Base-by-base conservation (phyloP, 2,888 invertebrate genomes). In the Tillus elongatus region DNA sequence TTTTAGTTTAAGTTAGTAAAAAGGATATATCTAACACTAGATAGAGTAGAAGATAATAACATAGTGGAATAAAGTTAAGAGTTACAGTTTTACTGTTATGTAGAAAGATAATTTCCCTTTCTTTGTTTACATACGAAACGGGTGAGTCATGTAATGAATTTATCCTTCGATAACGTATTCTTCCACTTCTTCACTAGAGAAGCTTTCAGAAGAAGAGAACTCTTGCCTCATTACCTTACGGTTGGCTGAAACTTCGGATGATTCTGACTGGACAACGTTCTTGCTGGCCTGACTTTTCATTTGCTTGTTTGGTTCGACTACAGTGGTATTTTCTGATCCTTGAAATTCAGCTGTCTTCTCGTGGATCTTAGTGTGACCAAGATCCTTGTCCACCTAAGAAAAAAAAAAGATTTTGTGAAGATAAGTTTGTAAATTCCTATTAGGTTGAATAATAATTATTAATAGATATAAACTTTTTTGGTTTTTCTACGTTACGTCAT, bases 111-210 rank as follows among this genome's bases (percentile, higher is more conserved):
- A n/a, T n/a, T n/a, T n/a, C n/a, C n/a, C n/a, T n/a, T n/a, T n/a
- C n/a, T n/a, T n/a, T n/a, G n/a, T n/a, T n/a, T n/a, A n/a, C n/a
- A n/a, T n/a, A n/a, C n/a, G n/a, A n/a, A n/a, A n/a, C n/a, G n/a
- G n/a, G n/a, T n/a, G n/a, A n/a, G n/a, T n/a, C n/a, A n/a, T n/a
- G n/a, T n/a, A n/a, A n/a, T n/a, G 35, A 35, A 28, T 24, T 53
- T 44, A 58, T 40, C 52, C 54, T 37, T 59, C 58, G 15, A 52
- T 44, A 50, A 61, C 64, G 48, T 57, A 64, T 49, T 67, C 66
- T 48, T 63, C 61, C 13, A 54, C 53, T 49, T 65, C 65, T 52
- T 66, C 66, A 51, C 61, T 60, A 35, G 61, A 60, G 42, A 57
- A 65, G 47, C 62, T 63, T 46, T 63, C 57, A 13, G 64, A 61